Conservation (phyloP, 2,888 invertebrate genomes). For the Himalopsyche tibetana region DNA sequence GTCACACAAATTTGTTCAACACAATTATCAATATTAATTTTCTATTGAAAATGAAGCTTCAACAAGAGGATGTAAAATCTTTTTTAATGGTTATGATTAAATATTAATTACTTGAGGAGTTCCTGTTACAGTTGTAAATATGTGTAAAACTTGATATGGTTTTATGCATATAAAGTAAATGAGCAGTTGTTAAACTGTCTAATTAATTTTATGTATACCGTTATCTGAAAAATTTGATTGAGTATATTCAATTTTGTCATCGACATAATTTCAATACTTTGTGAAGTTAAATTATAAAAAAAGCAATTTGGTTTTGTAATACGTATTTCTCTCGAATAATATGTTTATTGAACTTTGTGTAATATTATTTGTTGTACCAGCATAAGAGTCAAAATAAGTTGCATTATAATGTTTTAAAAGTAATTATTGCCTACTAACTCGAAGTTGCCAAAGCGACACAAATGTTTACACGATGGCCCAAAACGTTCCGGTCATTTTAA, state of each 20-base stretch:
- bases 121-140: too few relatives aligned
- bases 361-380: background rate
- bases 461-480: background rate
- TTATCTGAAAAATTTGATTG: background rate
- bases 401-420: slow-evolving; percentile 14
- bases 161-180: too few relatives aligned
- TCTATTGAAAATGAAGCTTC: too few relatives aligned
- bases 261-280: background rate
- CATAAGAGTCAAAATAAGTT: background rate
- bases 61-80: too few relatives aligned
- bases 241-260: background rate
- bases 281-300: background rate
- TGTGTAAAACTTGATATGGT: too few relatives aligned
- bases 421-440: slow-evolving; percentile 4
- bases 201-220: too few relatives aligned
- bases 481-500: background rate
- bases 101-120: too few relatives aligned
- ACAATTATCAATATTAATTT: too few relatives aligned
- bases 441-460: background rate
- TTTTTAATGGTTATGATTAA: too few relatives aligned
- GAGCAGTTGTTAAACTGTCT: too few relatives aligned
- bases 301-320: slow-evolving; percentile 3
- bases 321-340: background rate
- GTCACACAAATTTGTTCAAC: too few relatives aligned
- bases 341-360: slow-evolving; percentile 12